A percentile compares a stretch with the other conserved stretches of the same genome.
Evolutionary conservation across 2,113 vertebrate species (phyloP).

Genomic region (Taurulus bubalis): DNA sequence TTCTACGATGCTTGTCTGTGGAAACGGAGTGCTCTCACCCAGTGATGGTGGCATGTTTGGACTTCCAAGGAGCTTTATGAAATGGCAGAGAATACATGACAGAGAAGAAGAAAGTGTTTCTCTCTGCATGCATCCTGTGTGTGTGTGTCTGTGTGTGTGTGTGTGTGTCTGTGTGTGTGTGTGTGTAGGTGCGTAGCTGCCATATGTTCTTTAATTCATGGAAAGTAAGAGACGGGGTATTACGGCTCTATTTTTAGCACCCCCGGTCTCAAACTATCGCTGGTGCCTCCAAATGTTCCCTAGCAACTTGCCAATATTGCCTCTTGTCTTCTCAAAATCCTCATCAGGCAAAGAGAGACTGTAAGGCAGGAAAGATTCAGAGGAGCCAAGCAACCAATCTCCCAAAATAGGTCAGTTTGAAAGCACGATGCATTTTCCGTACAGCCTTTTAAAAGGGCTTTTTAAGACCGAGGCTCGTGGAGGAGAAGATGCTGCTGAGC

Average conservation of each 20-base stretch:
- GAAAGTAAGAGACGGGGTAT: conserved; percentile 47
- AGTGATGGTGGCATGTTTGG: conserved; percentile 41
- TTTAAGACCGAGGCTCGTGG: conserved; percentile 69
- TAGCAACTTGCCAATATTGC: conserved; percentile 60
- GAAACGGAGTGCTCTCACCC: conserved; percentile 54
- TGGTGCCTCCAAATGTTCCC: conserved; percentile 34
- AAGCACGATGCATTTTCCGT: conserved; percentile 71
- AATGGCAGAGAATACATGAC: conserved; percentile 31
- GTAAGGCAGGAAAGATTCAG: conserved; percentile 6
- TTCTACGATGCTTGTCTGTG: conserved; percentile 48
- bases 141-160: not conserved
- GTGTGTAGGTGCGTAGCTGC: conserved; percentile 14
- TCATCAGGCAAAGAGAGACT: conserved; percentile 53
- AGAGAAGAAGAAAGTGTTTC: conserved; percentile 9
- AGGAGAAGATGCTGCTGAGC: conserved; percentile 69
- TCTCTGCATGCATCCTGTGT: not conserved
- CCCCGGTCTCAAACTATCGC: not conserved
- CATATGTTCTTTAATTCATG: conserved; percentile 59
- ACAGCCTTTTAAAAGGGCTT: conserved; percentile 61
- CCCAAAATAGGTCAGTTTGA: conserved; percentile 79
- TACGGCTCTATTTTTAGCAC: conserved; percentile 64
- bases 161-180: not conserved
- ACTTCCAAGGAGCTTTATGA: conserved; percentile 48
- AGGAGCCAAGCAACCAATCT: conserved; percentile 67
- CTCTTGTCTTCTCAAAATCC: conserved; percentile 57